Base-by-base conservation (phyloP, 1,140 invertebrate species). In the Cherax quadricarinatus region DNA sequence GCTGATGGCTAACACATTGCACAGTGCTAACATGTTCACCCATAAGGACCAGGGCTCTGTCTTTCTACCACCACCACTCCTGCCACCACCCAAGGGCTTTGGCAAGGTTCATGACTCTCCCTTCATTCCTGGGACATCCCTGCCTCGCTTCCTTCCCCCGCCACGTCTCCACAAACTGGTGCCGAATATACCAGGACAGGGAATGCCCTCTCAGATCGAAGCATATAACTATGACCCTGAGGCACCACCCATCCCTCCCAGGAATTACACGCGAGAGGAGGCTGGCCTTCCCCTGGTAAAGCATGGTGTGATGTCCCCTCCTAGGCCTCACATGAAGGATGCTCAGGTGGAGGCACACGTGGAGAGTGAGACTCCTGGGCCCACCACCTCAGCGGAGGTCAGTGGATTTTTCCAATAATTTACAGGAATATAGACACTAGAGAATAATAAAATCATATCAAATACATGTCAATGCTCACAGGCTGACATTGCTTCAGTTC, bases 41-140 rank as follows among this genome's bases (percentile, higher is more conserved):
- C 16, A 30, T 57, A 86, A 81, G 60, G 41, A 86, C 41, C 24
- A 80, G 0, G 84, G 75, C 41, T 86, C 78, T 4, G 10, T 70
- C 73, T 66, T 91, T 53, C 48, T 91, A 21, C 89, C 89, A 1
- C 84, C 83, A 18, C 89, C 89, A 16, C 84, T 91, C 53, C 83
- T 91, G 12, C 89, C 89, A 18, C 89, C 89, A 16, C 89, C 89
- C 41, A n/a, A 82, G 62, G 89, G 89, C 53, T 91, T 91, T 41
- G 89, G 79, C n/a, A 91, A 81, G 62, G 62, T 18, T 3, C 78
- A 86, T 12, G 84, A 86, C 21, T 57, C 66, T 4, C 84, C 41
- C 21, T 91, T 91, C 89, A 91, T 91, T 60, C 89, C 89, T 4
- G 89, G 89, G 30, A 91, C 89, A 21, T 91, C 89, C 48, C 89